Base-by-base conservation (phyloP, 2,888 invertebrate species). In the Eupithecia inturbata region DNA sequence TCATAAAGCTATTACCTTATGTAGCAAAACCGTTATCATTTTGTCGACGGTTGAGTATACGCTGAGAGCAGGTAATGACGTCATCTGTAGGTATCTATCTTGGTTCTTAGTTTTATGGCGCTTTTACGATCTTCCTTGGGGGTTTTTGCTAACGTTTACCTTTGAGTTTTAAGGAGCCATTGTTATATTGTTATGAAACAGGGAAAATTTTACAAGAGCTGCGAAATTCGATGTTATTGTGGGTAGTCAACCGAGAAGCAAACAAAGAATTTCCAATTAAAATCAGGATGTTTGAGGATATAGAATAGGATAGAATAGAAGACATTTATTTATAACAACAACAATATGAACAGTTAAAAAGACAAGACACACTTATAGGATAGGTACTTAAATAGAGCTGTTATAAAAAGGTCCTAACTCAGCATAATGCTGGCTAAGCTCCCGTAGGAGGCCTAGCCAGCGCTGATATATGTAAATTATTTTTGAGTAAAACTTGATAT, bases 41-140 rank as follows among this genome's bases (percentile, higher is more conserved):
- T 78, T 79, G 81, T 80, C 78, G 81, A 78, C 80, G 75, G 80
- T 76, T 82, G 82, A 84, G 83, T 82, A 81, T 79, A 74, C 74
- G 82, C 78, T 86, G 83, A 73, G 81, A 80, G 74, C 84, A 85
- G 84, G 85, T 87, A 87, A 87, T 83, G 83, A 81, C 82, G 81
- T 80, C 82, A 82, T 85, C 83, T 82, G 84, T 66, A 66, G 66
- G 66, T 85, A 85, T 86, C 81, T 81, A 81, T 67, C 67, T 70
- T 66, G 45, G 69, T 41, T 31, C 57, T 76, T 69, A 85, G 81
- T 84, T 84, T 85, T 83, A 86, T 84, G 69, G 79, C 79, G 28
- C 76, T 84, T 86, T 84, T 83, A 84, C 80, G 79, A 79, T 77
- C 66, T 72, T 73, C 72, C 72, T 77, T 80, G 77, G 77, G 77